These are phyloP conservation scores for Eubasilissa splendida DNA, from an alignment of 2,888 invertebrate species.

Conservation along the genomic window DNA sequence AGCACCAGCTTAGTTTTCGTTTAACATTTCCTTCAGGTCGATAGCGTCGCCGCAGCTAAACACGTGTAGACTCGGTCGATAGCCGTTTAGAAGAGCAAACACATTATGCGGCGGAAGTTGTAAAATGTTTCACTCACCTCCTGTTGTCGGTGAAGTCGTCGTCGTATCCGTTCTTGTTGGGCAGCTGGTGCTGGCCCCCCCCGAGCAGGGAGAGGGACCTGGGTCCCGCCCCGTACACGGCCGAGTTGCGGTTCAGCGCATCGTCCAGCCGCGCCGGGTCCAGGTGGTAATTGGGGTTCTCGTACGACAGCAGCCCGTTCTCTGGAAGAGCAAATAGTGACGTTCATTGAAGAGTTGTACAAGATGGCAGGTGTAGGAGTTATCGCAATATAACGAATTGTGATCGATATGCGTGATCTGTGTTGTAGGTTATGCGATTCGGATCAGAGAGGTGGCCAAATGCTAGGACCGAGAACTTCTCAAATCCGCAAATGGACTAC, in stretches of 20 bases:
- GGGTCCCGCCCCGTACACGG: conserved; percentile 75
- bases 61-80: too few species aligned
- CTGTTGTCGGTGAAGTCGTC: conserved; percentile 70
- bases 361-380: too few species aligned
- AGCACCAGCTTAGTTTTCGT: too few species aligned
- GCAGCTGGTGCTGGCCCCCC: conserved; percentile 31
- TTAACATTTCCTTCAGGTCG: too few species aligned
- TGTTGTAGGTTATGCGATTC: too few species aligned
- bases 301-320: conserved; percentile 91
- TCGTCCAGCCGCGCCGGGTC: conserved; percentile 85
- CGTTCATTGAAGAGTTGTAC: not conserved
- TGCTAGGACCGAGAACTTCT: not conserved
- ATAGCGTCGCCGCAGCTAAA: too few species aligned
- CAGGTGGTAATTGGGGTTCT: conserved; percentile 92
- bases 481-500: not conserved
- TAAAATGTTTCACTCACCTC: conserved; percentile 63
- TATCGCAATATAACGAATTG: too few species aligned
- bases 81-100: too few species aligned
- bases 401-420: too few species aligned
- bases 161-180: conserved; percentile 72
- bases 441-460: too few species aligned
- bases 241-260: conserved; percentile 80
- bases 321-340: conserved; percentile 73
- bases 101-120: not conserved
- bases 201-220: conserved; percentile 49